Conservation (phyloP, 2,797 vertebrate species). For the Enteromius fasciolatus region DNA sequence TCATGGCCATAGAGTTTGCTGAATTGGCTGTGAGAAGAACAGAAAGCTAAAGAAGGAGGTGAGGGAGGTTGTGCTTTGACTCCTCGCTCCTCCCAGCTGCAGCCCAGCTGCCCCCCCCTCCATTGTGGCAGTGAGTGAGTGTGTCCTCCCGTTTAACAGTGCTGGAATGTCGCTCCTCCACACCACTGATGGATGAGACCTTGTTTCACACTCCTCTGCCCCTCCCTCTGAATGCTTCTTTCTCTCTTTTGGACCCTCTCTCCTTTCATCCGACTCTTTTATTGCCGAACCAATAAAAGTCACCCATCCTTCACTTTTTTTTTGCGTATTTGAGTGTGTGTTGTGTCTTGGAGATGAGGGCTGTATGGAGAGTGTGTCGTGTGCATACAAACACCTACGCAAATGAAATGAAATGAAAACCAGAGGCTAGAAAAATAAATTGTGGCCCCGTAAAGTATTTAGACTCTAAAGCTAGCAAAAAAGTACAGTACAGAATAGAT, state of each 20-base stretch:
- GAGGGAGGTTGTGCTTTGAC: constrained; percentile 79
- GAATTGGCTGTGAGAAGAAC: constrained; percentile 55
- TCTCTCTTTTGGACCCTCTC: constrained; percentile 80
- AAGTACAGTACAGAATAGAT: background rate
- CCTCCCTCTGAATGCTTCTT: constrained; percentile 84
- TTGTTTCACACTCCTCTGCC: constrained; percentile 84
- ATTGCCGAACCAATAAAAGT: constrained; percentile 82
- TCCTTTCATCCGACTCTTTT: constrained; percentile 82
- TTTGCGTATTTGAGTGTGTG: constrained; percentile 53
- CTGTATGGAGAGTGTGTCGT: constrained; percentile 61
- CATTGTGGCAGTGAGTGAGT: constrained; percentile 83
- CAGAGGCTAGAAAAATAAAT: constrained; percentile 9
- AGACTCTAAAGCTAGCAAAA: background rate
- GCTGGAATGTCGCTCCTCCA: constrained; percentile 82
- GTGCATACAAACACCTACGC: constrained; percentile 61
- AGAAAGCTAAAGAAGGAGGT: constrained; percentile 59
- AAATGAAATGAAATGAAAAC: constrained; percentile 14
- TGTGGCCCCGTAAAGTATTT: background rate
- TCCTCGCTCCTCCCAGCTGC: constrained; percentile 78
- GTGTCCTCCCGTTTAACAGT: constrained; percentile 80
- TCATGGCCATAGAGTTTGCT: constrained; percentile 71
- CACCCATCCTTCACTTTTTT: constrained; percentile 79
- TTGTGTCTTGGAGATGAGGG: constrained; percentile 54
- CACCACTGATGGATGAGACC: constrained; percentile 84
- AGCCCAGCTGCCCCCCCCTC: constrained; percentile 62